These are phyloP conservation scores for Nycticryphes semicollaris DNA, from an alignment of 2,113 vertebrate species.

Conservation along the genomic window DNA sequence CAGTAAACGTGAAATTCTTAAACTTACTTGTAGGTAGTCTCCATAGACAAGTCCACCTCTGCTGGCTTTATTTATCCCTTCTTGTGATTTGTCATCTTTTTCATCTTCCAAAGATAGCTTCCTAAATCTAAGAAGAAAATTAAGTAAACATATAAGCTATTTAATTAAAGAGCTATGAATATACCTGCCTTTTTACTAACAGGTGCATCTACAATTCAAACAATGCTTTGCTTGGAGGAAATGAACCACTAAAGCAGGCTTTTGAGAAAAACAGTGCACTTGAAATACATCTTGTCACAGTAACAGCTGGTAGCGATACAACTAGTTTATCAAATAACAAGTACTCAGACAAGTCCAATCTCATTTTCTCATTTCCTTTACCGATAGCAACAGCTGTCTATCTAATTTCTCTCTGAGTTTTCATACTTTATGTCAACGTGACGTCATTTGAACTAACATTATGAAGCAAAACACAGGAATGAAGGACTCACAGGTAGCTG, in stretches of 20 bases:
- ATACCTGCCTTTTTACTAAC: neutral
- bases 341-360: neutral
- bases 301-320: neutral
- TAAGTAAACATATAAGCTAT: neutral
- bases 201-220: neutral
- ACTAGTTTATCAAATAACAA: neutral
- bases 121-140: conserved; percentile 59
- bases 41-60: conserved; percentile 89
- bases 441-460: neutral
- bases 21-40: conserved; percentile 88
- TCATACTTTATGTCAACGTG: neutral
- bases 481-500: conserved; percentile 81
- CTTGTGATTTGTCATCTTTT: conserved; percentile 83
- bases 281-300: neutral
- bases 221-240: neutral
- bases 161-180: neutral
- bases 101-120: conserved; percentile 71
- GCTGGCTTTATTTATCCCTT: conserved; percentile 86
- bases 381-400: fast-evolving
- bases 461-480: neutral
- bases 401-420: neutral
- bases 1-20: neutral
- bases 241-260: neutral
- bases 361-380: neutral
- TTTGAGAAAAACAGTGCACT: neutral